These are phyloP conservation scores for Vespertilio murinus DNA, from an alignment of 2,797 vertebrate genomes.

Conservation along the genomic window DNA sequence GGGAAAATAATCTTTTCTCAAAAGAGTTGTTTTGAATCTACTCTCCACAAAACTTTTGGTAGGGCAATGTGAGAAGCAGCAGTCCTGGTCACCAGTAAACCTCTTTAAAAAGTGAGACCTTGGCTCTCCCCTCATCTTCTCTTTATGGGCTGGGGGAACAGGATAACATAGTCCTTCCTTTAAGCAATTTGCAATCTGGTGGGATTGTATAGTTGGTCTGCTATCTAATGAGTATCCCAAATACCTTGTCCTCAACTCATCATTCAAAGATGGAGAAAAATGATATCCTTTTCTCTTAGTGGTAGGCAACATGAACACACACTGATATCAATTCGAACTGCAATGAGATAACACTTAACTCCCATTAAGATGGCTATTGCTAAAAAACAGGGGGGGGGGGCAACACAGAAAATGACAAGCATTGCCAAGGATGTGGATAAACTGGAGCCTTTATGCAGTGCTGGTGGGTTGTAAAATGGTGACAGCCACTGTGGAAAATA, in stretches of 20 bases:
- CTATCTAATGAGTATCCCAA: neutral
- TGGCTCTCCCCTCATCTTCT: neutral
- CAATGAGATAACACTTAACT: neutral
- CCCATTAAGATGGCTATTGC: neutral
- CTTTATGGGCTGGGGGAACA: neutral
- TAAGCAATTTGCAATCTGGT: neutral
- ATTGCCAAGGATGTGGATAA: neutral
- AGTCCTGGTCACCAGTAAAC: neutral
- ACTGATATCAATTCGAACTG: neutral
- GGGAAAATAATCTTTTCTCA: constrained; percentile 25
- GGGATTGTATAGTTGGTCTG: neutral
- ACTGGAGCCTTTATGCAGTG: neutral
- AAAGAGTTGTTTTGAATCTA: constrained; percentile 34
- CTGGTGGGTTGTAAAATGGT: neutral
- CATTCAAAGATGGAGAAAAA: constrained; percentile 13
- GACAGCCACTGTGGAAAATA: neutral
- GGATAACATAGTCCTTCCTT: neutral
- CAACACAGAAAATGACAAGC: constrained; percentile 1
- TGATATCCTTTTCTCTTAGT: neutral
- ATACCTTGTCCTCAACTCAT: neutral
- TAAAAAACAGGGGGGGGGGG: neutral
- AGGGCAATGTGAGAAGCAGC: neutral
- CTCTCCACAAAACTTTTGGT: neutral
- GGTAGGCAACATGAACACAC: neutral
- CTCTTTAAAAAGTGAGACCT: neutral